phyloP scores from a whole-genome alignment of 1,140 invertebrate species.

The Glomeris maerens region DNA sequence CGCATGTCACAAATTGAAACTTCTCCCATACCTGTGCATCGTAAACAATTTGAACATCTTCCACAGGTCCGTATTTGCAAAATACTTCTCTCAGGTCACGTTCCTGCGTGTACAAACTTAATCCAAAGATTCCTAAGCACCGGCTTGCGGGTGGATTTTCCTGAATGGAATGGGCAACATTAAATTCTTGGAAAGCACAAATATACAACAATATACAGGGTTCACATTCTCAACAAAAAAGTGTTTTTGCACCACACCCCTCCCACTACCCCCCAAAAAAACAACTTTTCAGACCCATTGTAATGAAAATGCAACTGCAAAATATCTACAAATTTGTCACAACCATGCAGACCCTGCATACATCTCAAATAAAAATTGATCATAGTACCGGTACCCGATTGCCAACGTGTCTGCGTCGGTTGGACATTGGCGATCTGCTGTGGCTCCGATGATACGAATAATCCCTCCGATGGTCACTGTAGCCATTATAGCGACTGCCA shows the following conservation, averaged over 20 bases:
- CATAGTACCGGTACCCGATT: conserved; percentile 25
- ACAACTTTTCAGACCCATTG: not conserved
- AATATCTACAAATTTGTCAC: conserved; percentile 11
- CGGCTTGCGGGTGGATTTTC: conserved; percentile 77
- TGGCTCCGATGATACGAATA: conserved; percentile 14
- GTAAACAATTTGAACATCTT: conserved; percentile 87
- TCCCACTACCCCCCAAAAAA: conserved; percentile 2
- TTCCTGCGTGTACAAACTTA: conserved; percentile 84
- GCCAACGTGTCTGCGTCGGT: conserved; percentile 34
- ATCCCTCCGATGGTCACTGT: not conserved
- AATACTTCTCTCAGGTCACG: conserved; percentile 86
- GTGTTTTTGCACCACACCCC: not conserved
- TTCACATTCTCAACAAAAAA: conserved; percentile 3
- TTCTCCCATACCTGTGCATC: conserved; percentile 67
- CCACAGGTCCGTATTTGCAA: conserved; percentile 76
- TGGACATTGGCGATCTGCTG: conserved; percentile 39
- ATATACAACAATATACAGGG: conserved; percentile 2
- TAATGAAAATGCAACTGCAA: not conserved
- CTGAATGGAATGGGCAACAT: conserved; percentile 19
- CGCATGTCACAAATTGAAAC: not conserved
- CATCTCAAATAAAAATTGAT: not conserved
- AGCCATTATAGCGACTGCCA: not conserved
- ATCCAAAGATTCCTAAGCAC: conserved; percentile 86
- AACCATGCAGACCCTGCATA: conserved; percentile 12
- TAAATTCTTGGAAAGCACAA: conserved; percentile 3